Conservation (phyloP, 2,113 vertebrate genomes). For the Hirundichthys speculiger region DNA sequence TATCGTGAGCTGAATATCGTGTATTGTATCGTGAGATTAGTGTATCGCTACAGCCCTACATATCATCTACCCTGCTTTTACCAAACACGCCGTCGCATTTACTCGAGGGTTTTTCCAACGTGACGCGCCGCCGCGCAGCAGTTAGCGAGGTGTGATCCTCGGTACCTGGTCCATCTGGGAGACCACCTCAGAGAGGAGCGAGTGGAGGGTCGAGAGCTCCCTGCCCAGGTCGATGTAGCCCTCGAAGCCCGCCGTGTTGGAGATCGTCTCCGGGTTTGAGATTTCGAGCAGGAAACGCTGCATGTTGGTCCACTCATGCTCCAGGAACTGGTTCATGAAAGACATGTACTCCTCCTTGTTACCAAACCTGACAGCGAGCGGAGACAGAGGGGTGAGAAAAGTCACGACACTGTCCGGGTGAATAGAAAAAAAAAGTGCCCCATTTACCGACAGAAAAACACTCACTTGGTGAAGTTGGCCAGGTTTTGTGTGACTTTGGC, state of each 20-base stretch:
- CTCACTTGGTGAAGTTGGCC: constrained; percentile 98
- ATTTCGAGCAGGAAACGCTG: constrained; percentile 96
- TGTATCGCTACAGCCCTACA: too few species aligned
- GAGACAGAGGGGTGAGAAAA: background rate
- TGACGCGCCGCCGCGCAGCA: background rate
- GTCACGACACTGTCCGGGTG: too few species aligned
- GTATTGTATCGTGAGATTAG: too few species aligned
- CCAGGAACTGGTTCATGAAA: constrained; percentile 98
- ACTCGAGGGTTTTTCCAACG: too few species aligned
- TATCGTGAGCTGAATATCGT: too few species aligned
- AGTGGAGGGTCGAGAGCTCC: constrained; percentile 94
- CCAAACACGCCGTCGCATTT: too few species aligned
- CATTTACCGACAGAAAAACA: background rate
- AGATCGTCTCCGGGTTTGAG: constrained; percentile 95
- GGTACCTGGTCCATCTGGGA: constrained; percentile 94
- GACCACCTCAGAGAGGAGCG: constrained; percentile 92
- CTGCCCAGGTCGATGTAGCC: constrained; percentile 97
- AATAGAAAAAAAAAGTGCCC: too few species aligned
- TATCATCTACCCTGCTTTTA: too few species aligned
- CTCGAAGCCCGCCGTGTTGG: constrained; percentile 95
- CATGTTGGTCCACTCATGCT: constrained; percentile 97
- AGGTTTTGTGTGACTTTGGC: constrained; percentile 99
- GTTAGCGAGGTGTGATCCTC: background rate
- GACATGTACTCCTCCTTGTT: constrained; percentile 99
- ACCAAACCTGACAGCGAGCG: constrained; percentile 84